Conservation (phyloP, 2,113 vertebrate species). For the Phoenicopterus ruber region DNA sequence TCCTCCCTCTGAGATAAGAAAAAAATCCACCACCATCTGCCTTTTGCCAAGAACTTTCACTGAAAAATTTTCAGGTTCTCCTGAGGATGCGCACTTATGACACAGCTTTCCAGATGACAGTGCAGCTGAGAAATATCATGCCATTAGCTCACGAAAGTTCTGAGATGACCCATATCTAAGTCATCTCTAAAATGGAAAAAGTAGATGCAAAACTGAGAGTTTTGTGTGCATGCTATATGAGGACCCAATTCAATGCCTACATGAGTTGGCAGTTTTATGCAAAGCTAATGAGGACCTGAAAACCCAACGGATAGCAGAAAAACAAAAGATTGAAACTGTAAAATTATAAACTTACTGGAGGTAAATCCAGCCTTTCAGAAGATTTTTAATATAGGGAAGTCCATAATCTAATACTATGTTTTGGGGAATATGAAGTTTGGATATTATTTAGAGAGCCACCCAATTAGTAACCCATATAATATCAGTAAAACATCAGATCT, state of each 20-base stretch:
- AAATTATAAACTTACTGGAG: background rate
- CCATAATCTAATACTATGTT: background rate
- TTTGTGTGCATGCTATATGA: background rate
- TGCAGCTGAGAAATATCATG: background rate
- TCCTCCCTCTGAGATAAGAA: background rate
- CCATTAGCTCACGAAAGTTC: background rate
- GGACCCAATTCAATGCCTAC: background rate
- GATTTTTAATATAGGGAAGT: background rate
- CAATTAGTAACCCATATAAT: background rate
- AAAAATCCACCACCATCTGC: background rate
- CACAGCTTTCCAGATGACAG: background rate
- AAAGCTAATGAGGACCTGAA: background rate
- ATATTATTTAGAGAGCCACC: background rate
- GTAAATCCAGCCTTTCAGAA: background rate
- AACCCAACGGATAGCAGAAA: background rate
- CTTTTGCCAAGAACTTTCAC: background rate
- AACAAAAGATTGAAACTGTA: background rate
- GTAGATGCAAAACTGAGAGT: background rate
- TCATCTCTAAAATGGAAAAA: background rate
- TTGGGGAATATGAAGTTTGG: background rate
- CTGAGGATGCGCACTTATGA: background rate
- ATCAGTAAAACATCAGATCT: background rate
- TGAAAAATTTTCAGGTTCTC: background rate
- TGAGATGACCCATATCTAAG: background rate
- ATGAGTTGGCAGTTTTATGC: background rate